Evolutionary conservation across 2,888 invertebrate genomes (phyloP).

Genomic region (Hydroisotoma schaefferi): DNA sequence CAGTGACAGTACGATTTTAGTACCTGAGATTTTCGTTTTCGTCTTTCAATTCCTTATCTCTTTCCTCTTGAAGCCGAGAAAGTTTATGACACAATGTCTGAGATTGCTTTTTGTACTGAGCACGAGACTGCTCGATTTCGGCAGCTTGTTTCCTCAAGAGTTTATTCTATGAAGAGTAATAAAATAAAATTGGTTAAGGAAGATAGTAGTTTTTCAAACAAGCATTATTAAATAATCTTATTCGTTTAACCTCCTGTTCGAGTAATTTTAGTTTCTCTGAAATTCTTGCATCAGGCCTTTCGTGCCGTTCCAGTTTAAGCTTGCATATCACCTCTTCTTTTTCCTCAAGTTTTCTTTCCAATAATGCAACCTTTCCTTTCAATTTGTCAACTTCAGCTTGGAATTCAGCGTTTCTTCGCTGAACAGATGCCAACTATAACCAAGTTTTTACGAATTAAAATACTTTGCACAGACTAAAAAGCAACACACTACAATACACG

Average conservation of each 20-base stretch:
- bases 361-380: slow-evolving; percentile 18
- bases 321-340: slow-evolving; percentile 34
- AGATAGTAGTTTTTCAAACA: slow-evolving; percentile 7
- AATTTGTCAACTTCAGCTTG: slow-evolving; percentile 28
- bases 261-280: slow-evolving; percentile 20
- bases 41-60: slow-evolving; percentile 29
- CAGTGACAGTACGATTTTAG: neutral
- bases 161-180: slow-evolving; percentile 35
- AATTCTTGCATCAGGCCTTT: slow-evolving; percentile 22
- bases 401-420: slow-evolving; percentile 13
- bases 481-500: neutral
- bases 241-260: slow-evolving; percentile 32
- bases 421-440: slow-evolving; percentile 6
- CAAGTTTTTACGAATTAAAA: no score
- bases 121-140: slow-evolving; percentile 21
- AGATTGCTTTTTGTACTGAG: slow-evolving; percentile 30
- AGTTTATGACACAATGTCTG: slow-evolving; percentile 24
- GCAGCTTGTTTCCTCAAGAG: slow-evolving; percentile 17
- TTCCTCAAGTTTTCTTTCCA: slow-evolving; percentile 36
- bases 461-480: no score
- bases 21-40: slow-evolving; percentile 40
- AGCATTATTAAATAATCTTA: neutral
- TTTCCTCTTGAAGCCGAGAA: slow-evolving; percentile 19
- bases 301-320: slow-evolving; percentile 16
- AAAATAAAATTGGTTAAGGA: no score